Evolutionary conservation across 2,113 vertebrate genomes (phyloP).

Genomic region (Labrus mixtus): DNA sequence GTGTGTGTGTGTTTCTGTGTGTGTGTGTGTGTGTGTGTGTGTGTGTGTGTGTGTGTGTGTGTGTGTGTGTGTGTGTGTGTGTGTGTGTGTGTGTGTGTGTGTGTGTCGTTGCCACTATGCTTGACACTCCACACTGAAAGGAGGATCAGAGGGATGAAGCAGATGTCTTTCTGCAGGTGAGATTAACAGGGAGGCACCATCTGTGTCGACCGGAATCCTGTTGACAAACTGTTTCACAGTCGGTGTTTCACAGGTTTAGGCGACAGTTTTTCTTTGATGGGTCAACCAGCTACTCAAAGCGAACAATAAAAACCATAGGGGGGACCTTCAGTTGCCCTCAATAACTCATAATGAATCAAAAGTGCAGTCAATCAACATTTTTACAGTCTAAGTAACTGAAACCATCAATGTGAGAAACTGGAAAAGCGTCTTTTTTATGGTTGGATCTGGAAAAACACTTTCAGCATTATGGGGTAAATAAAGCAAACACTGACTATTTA

Average conservation of each 20-base stretch:
- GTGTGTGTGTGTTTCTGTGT: slow-evolving; percentile 1
- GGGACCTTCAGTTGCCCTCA: background rate
- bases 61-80: background rate
- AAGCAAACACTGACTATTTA: no score
- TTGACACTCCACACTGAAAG: slow-evolving; percentile 22
- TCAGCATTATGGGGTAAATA: no score
- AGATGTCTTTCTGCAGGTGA: slow-evolving; percentile 64
- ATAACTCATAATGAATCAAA: background rate
- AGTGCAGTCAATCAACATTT: no score
- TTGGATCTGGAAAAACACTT: no score
- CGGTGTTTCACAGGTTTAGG: slow-evolving; percentile 23
- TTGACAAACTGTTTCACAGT: slow-evolving; percentile 10
- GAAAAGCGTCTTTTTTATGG: no score
- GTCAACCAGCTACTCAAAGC: background rate
- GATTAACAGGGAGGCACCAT: slow-evolving; percentile 54
- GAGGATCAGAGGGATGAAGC: slow-evolving; percentile 64
- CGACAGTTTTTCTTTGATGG: slow-evolving; percentile 21
- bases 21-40: background rate
- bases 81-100: background rate
- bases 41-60: background rate
- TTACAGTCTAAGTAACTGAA: no score
- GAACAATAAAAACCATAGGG: background rate
- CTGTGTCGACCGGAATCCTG: slow-evolving; percentile 35
- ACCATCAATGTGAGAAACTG: no score
- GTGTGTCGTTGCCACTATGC: background rate